phyloP scores from a whole-genome alignment of 2,888 invertebrate species.

The Drosophila acutilabella region DNA sequence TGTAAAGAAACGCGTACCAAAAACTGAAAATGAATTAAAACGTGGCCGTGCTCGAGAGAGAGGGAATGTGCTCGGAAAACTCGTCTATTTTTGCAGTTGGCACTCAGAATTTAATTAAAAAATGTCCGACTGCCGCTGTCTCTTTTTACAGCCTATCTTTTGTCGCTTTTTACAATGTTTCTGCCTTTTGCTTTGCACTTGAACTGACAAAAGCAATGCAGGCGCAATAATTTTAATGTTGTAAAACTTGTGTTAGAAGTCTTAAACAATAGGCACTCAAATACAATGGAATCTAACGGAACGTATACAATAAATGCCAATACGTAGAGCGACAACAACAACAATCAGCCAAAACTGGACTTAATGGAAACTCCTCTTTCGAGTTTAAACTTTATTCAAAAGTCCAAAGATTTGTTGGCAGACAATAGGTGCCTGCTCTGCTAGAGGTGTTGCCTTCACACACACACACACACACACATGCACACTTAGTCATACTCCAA shows the following conservation, averaged over 20 bases:
- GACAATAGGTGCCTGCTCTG: slow-evolving; percentile 35
- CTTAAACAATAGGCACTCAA: slow-evolving; percentile 43
- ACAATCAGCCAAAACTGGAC: slow-evolving; percentile 31
- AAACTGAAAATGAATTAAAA: slow-evolving; percentile 22
- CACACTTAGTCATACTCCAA: too few relatives aligned
- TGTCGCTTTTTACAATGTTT: neutral
- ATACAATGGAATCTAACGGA: slow-evolving; percentile 49
- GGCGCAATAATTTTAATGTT: slow-evolving; percentile 60
- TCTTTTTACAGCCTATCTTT: neutral
- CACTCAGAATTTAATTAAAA: slow-evolving; percentile 62
- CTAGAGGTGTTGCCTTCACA: slow-evolving; percentile 47
- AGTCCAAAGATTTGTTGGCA: slow-evolving; percentile 54
- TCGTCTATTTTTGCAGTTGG: slow-evolving; percentile 58
- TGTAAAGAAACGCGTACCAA: slow-evolving; percentile 39
- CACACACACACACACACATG: slow-evolving; percentile 32
- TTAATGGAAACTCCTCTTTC: slow-evolving; percentile 14
- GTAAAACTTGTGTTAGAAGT: slow-evolving; percentile 35
- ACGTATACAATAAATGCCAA: slow-evolving; percentile 57
- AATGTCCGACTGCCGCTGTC: slow-evolving; percentile 21
- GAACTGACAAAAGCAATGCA: slow-evolving; percentile 63
- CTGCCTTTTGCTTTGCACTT: slow-evolving; percentile 50
- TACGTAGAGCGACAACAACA: slow-evolving; percentile 38
- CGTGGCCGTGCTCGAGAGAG: slow-evolving; percentile 23
- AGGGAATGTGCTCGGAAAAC: neutral
- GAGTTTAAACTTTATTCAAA: slow-evolving; percentile 44